phyloP scores from a whole-genome alignment of 2,113 vertebrate species.

The Paedocypris sp. region DNA sequence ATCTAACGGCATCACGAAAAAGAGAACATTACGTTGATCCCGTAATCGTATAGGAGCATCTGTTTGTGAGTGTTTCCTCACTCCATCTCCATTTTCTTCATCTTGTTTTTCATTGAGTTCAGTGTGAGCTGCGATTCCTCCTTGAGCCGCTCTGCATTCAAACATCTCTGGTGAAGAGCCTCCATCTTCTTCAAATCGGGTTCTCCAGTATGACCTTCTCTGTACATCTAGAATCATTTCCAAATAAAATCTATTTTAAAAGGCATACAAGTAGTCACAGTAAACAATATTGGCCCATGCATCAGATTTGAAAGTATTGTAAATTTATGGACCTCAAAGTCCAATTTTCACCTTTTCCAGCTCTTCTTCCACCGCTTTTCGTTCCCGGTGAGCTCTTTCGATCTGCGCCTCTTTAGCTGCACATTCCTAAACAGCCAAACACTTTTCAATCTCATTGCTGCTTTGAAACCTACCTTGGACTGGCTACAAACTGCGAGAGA shows the following conservation, averaged over 20 bases:
- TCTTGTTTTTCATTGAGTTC: slow-evolving; percentile 70
- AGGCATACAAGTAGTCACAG: too few relatives aligned
- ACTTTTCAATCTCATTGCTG: too few relatives aligned
- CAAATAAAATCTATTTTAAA: too few relatives aligned
- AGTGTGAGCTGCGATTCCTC: slow-evolving; percentile 74
- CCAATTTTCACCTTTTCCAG: slow-evolving; percentile 74
- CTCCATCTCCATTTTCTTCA: slow-evolving; percentile 80
- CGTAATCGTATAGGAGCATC: neutral
- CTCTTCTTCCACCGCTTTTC: slow-evolving; percentile 81
- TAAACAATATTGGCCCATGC: too few relatives aligned
- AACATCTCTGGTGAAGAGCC: slow-evolving; percentile 75
- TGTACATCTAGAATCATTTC: slow-evolving; percentile 60
- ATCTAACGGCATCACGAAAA: slow-evolving; percentile 38
- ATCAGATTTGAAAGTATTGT: too few relatives aligned
- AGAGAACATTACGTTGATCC: too few relatives aligned
- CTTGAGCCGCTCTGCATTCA: slow-evolving; percentile 72
- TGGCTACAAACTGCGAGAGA: neutral
- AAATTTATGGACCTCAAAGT: too few relatives aligned
- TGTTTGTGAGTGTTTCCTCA: slow-evolving; percentile 51
- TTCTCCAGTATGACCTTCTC: slow-evolving; percentile 63
- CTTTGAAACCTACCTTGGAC: too few relatives aligned
- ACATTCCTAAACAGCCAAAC: slow-evolving; percentile 66
- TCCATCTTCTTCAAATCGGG: slow-evolving; percentile 73
- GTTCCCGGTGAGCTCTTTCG: slow-evolving; percentile 74
- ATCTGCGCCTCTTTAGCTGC: slow-evolving; percentile 77